Conservation (phyloP, 2,888 invertebrate species). For the Axea sp. region DNA sequence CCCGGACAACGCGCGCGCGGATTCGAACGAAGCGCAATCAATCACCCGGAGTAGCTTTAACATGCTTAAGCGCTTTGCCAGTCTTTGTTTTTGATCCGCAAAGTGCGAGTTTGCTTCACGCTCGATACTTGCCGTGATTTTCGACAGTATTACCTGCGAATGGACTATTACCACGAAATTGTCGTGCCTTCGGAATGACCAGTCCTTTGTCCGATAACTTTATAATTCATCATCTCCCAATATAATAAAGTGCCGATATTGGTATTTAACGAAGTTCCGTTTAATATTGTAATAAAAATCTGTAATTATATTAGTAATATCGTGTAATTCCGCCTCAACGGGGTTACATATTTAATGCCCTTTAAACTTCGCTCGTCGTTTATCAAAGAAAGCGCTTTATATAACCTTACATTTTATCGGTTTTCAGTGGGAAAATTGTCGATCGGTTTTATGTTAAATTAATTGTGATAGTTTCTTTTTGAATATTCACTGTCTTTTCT, state of each 20-base stretch:
- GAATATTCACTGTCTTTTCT: neutral
- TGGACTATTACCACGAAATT: slow-evolving; percentile 24
- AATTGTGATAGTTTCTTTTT: slow-evolving; percentile 16
- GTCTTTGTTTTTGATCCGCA: slow-evolving; percentile 60
- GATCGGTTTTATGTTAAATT: slow-evolving; percentile 33
- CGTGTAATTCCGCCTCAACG: slow-evolving; percentile 23
- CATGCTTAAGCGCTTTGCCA: slow-evolving; percentile 69
- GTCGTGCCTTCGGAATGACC: slow-evolving; percentile 11
- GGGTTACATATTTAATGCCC: slow-evolving; percentile 39
- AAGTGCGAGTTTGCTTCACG: slow-evolving; percentile 40
- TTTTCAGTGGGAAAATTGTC: slow-evolving; percentile 17
- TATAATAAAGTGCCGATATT: slow-evolving; percentile 55
- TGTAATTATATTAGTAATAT: slow-evolving; percentile 49
- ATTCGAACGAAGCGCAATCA: slow-evolving; percentile 69
- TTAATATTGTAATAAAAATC: slow-evolving; percentile 41
- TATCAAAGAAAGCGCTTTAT: slow-evolving; percentile 35
- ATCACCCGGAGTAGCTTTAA: slow-evolving; percentile 71
- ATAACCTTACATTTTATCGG: slow-evolving; percentile 46
- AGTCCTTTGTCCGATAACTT: slow-evolving; percentile 47
- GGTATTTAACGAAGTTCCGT: slow-evolving; percentile 43
- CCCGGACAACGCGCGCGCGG: slow-evolving; percentile 57
- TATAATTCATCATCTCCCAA: slow-evolving; percentile 22
- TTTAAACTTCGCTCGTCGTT: slow-evolving; percentile 27
- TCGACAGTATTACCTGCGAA: slow-evolving; percentile 34
- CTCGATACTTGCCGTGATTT: slow-evolving; percentile 54